Conservation (phyloP, 2,888 invertebrate genomes). For the Cynaeus angustus region DNA sequence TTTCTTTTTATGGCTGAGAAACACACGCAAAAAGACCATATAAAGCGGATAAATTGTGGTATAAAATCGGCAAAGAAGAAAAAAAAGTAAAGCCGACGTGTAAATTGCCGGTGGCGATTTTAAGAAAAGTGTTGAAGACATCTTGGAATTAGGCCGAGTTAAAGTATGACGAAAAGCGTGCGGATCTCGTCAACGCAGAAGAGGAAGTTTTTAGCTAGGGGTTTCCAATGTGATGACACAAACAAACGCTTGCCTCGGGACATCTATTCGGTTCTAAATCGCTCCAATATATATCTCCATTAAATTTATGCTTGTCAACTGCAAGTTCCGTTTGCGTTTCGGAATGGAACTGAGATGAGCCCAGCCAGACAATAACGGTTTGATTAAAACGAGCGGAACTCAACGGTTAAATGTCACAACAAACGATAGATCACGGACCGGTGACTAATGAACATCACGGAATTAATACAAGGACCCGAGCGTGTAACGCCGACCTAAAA, state of each 20-base stretch:
- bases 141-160: slow-evolving; percentile 44
- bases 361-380: slow-evolving; percentile 57
- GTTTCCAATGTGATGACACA: slow-evolving; percentile 60
- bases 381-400: slow-evolving; percentile 58
- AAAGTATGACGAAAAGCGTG: slow-evolving; percentile 46
- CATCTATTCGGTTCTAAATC: slow-evolving; percentile 59
- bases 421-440: slow-evolving; percentile 49
- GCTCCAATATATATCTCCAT: slow-evolving; percentile 57
- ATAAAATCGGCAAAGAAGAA: slow-evolving; percentile 48
- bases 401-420: slow-evolving; percentile 55
- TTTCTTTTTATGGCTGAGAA: slow-evolving; percentile 57
- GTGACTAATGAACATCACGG: slow-evolving; percentile 48
- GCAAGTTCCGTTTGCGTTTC: slow-evolving; percentile 59
- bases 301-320: slow-evolving; percentile 60
- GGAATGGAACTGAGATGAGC: slow-evolving; percentile 56
- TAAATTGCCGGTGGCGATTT: slow-evolving; percentile 25
- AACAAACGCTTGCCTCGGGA: slow-evolving; percentile 63
- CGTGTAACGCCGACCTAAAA: slow-evolving; percentile 23
- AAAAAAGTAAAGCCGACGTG: slow-evolving; percentile 38
- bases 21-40: slow-evolving; percentile 53
- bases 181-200: slow-evolving; percentile 31
- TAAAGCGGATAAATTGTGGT: slow-evolving; percentile 53
- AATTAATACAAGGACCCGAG: slow-evolving; percentile 31
- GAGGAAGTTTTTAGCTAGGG: slow-evolving; percentile 43
- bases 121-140: slow-evolving; percentile 15